Evolutionary conservation across 2,888 invertebrate species (phyloP), one percentile per base, ranked within the genome.

Genomic region (Nasonovia ribisnigri): DNA sequence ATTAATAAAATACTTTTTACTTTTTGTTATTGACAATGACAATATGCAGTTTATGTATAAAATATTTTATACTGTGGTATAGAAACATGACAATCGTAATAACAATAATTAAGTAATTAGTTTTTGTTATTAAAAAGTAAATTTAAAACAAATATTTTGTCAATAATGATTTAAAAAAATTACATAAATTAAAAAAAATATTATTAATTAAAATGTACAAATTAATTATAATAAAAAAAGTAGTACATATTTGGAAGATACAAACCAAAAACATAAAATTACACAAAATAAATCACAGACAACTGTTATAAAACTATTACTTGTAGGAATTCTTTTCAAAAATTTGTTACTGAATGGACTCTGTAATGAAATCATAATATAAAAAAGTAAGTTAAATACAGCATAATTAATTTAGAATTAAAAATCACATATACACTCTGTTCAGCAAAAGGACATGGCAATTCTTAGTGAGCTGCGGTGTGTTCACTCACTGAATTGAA

Each of bases 321-420:
- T 87, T 43, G 43, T 88, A 54, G 48, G 57, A 54, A 24, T 6
- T 29, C n/a, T 86, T 46, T 84, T 93, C 57, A 93, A 90, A 86
- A 93, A 86, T 90, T 93, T 42, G 93, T 90, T 3, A 93, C 93
- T 90, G 93, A 93, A 90, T 90, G 86, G 16, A 60, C 57, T 24
- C 93, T 93, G 60, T n/a, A 93, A 93, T 16, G 16, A 51, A 87
- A 84, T 11, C 26, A 88, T 20, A 77, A 77, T 36, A 77, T 42
- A 77, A 77, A 77, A 77, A 77, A 36, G 16, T 67, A 67, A n/a
- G 16, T 77, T 36, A 36, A 77, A 77, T 36, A 77, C 16, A 36
- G 67, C 36, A 77, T 6, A 77, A 5, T 46, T 46, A 46, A 77
- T 77, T 77, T 36, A 77, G 6, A n/a, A 67, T 67, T 36, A 16